Conservation (phyloP, 1,140 invertebrate genomes). For the Aplysia californica region DNA sequence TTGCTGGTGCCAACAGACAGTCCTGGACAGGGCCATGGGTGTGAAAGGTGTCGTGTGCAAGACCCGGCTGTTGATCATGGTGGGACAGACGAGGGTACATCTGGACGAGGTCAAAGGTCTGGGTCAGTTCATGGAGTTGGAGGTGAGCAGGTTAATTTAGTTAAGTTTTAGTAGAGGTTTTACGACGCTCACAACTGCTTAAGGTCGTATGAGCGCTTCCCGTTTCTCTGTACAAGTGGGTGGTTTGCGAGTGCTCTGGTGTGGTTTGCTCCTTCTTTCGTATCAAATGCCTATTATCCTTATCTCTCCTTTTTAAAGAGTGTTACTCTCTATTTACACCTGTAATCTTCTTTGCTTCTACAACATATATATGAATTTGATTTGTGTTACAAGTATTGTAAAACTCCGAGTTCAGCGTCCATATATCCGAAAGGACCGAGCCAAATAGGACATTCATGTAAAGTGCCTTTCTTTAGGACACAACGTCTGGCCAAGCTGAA, state of each 20-base stretch:
- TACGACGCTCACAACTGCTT: neutral
- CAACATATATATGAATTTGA: no score
- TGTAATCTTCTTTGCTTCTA: no score
- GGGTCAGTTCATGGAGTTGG: constrained; percentile 90
- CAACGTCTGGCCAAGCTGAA: no score
- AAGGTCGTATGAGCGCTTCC: neutral
- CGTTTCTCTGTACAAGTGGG: neutral
- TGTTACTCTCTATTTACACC: no score
- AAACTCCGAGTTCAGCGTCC: no score
- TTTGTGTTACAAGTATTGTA: no score
- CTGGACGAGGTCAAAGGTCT: constrained; percentile 85
- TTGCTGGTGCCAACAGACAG: no score
- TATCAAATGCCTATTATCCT: neutral
- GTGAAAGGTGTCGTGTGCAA: constrained; percentile 78
- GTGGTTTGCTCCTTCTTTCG: neutral
- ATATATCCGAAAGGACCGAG: no score
- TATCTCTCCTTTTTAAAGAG: no score
- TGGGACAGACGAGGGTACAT: constrained; percentile 89
- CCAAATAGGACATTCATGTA: no score
- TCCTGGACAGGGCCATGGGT: constrained; percentile 72
- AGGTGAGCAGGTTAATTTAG: constrained; percentile 71
- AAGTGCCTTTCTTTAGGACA: no score
- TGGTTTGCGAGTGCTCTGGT: no score
- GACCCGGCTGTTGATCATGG: constrained; percentile 78
- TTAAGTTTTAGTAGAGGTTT: neutral